Base-by-base conservation (phyloP, 2,113 vertebrate genomes). In the Fregetta grallaria region DNA sequence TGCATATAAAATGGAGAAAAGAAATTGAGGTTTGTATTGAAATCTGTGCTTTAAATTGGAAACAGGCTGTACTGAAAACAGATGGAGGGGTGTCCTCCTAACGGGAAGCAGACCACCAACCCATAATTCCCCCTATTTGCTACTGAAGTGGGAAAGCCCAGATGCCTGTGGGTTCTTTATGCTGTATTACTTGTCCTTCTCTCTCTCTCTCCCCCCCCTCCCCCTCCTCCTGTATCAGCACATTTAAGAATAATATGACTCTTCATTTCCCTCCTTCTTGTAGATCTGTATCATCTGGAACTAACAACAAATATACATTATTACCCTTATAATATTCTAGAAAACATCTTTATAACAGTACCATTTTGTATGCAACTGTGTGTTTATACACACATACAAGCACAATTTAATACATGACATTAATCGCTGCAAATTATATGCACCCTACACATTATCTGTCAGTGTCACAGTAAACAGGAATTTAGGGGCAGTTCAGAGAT, bases 131-230 rank as follows among this genome's bases (percentile, higher is more conserved):
- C 99, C 99, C 97, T 95, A 88, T 95, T 97, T 85, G 97, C 96
- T 93, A 93, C 93, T 91, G 96, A 94, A 99, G 98, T 99, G 99
- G 99, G 98, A 98, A 98, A 98, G 97, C 97, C 99, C 98, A 96
- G 96, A 95, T 93, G 95, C 96, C 98, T 94, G 92, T 97, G 67
- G 67, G 93, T 96, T 96, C 97, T 98, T 97, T 98, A 97, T 97
- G 97, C 98, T 95, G 98, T 98, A 98, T 98, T 97, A 97, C 96
- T 97, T 94, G 92, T 96, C 95, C 95, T 67, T 96, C 96, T 96
- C 92, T 88, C 95, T 83, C 90, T 58, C 78, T 56, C 72, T n/a
- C 27, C 61, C 90, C 65, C 18, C 92, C 90, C 77, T 78, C 96
- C 92, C 83, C 65, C 87, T 49, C 47, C 59, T 32, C 58, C 67